Base-by-base conservation (phyloP, 1,140 invertebrate genomes). In the Nylanderia fulva region DNA sequence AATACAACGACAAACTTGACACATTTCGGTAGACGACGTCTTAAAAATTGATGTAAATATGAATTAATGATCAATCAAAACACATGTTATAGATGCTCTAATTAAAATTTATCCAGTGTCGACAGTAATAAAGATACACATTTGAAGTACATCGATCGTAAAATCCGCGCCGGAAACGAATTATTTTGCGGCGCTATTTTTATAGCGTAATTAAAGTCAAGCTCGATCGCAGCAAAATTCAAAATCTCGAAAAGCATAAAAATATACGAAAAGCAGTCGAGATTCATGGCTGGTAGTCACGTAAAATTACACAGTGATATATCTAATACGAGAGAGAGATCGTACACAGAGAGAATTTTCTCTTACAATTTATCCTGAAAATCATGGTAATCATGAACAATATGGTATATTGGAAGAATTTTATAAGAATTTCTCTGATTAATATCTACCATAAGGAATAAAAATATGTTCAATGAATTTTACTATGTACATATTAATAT, bases 21-120 rank as follows among this genome's bases (percentile, higher is more conserved):
- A 66, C 27, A 68, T 54, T 68, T 66, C 64, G 64, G 8, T 60
- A 29, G n/a, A 36, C 7, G 13, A 15, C 63, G 7, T 39, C 76
- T 79, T 68, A 79, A 79, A 36, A 2, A 21, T 64, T 5, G 21
- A 29, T 48, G 27, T 18, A 27, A 8, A 24, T 42, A 21, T 52
- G 76, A 79, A 54, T 58, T 77, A 77, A 77, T 52, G n/a, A 36
- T 0, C 21, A n/a, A n/a, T n/a, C n/a, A 29, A 6, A 18, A 18
- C 61, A 13, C 13, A 27, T 3, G n/a, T n/a, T n/a, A n/a, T 45
- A 24, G 36, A 1, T 60, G 9, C 2, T 2, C 33, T 68, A 24
- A 79, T 79, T 21, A 56, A 79, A 79, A 79, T 68, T 39, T 39
- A 68, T 68, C 3, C 5, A 6, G 0, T 79, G 75, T 36, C 45